Evolutionary conservation across 2,888 invertebrate species (phyloP), one percentile per base, ranked within the genome.

Genomic region (Leucoma salicis): DNA sequence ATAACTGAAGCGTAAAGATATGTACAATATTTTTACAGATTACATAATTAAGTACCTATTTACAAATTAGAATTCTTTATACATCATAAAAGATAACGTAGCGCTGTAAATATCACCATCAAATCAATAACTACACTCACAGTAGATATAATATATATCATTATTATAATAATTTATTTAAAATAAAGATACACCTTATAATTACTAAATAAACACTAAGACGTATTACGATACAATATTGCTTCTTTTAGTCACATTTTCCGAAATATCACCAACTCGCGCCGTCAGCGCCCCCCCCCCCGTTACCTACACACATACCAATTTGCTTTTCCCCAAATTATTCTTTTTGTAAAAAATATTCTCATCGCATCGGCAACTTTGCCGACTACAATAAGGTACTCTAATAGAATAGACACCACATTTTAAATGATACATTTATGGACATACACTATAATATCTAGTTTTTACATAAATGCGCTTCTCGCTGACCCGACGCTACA

Each of bases 221-320:
- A 91, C 90, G 85, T 86, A 88, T 88, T 86, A 91, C 91, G 92
- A 92, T 93, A 93, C 91, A 92, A 93, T 93, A 93, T 93, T 94
- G 93, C 93, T 94, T 93, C 90, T 90, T 91, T 93, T 88, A 91
- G 91, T 92, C 92, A 92, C 92, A 91, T 92, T 91, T 91, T 91
- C 89, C 82, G 92, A 92, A 92, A 92, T 92, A 92, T 92, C 92
- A 92, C 92, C 90, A 80, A 74, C 67, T 66, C 58, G 74, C 74
- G 72, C 61, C 68, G 32, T 49, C 52, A 33, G 45, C 43, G 41
- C 63, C 68, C 27, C 4, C 27, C 25, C 25, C 8, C 25, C 11
- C 21, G n/a, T 11, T 15, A 14, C 57, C 73, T 67, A 63, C 64
- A 54, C 57, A 64, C 55, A 57, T 58, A 58, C 60, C 59, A 59